Conservation (phyloP, 2,797 vertebrate genomes). For the Aerospiza tachiro region DNA sequence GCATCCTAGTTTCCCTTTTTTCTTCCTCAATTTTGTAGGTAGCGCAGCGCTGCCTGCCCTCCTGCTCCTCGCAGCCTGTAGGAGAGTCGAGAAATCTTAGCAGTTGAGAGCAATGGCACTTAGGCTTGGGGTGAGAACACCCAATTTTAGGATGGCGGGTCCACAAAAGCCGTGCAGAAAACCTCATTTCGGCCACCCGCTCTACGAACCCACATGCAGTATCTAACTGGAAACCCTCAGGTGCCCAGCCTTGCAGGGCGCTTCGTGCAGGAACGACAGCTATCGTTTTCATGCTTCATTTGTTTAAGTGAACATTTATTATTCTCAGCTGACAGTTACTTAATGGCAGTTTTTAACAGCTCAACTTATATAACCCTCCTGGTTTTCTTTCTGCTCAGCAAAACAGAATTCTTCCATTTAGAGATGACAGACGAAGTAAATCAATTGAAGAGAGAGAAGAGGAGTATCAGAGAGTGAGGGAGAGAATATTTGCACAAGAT, state of each 20-base stretch:
- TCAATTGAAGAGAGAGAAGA: conserved; percentile 97
- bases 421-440: conserved; percentile 92
- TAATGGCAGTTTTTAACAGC: conserved; percentile 70
- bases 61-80: background rate
- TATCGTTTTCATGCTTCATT: conserved; percentile 57
- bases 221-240: background rate
- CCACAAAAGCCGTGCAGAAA: background rate
- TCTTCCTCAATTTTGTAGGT: background rate
- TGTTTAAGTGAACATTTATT: conserved; percentile 71
- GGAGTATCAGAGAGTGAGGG: conserved; percentile 92
- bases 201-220: background rate
- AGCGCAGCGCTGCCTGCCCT: background rate
- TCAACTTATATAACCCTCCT: conserved; percentile 77
- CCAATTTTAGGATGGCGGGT: rapidly evolving
- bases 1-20: background rate
- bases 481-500: conserved; percentile 94
- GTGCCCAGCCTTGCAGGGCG: background rate
- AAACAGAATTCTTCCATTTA: conserved; percentile 86
- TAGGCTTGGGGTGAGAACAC: background rate
- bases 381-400: conserved; percentile 84
- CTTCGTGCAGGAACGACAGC: background rate
- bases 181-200: background rate
- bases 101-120: background rate
- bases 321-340: conserved; percentile 75
- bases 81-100: background rate